Conservation (phyloP, 2,888 invertebrate species). For the Exephanes ischioxanthus region DNA sequence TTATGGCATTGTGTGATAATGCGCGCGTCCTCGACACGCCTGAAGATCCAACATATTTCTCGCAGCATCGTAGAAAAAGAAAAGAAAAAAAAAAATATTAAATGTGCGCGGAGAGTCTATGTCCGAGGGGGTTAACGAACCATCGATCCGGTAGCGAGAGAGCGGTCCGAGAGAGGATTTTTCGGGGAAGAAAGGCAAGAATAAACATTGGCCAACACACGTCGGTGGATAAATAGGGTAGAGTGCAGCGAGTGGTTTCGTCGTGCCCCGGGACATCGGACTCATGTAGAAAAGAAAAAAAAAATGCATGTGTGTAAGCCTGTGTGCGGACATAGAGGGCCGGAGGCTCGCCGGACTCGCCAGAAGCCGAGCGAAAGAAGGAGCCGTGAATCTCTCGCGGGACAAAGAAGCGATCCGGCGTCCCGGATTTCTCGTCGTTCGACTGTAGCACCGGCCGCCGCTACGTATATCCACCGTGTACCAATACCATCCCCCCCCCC, state of each 20-base stretch:
- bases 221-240: constrained; percentile 41
- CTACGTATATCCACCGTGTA: constrained; percentile 26
- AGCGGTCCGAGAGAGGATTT: constrained; percentile 23
- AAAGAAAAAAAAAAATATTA: neutral
- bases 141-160: constrained; percentile 18
- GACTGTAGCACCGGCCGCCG: constrained; percentile 5
- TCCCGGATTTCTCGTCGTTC: constrained; percentile 48
- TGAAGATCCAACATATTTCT: neutral
- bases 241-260: constrained; percentile 34
- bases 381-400: constrained; percentile 36
- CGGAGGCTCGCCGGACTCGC: constrained; percentile 17
- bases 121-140: constrained; percentile 40
- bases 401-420: constrained; percentile 44
- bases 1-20: neutral
- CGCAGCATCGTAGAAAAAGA: neutral
- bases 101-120: neutral
- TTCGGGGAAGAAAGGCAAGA: constrained; percentile 34
- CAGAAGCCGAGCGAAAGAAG: constrained; percentile 33
- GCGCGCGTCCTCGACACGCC: neutral
- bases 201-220: constrained; percentile 39
- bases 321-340: neutral
- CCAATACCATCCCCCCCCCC: constrained; percentile 1
- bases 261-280: constrained; percentile 21
- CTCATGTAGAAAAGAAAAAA: neutral
- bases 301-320: neutral